phyloP scores from a whole-genome alignment of 1,140 invertebrate genomes.

The Phortica variegata region DNA sequence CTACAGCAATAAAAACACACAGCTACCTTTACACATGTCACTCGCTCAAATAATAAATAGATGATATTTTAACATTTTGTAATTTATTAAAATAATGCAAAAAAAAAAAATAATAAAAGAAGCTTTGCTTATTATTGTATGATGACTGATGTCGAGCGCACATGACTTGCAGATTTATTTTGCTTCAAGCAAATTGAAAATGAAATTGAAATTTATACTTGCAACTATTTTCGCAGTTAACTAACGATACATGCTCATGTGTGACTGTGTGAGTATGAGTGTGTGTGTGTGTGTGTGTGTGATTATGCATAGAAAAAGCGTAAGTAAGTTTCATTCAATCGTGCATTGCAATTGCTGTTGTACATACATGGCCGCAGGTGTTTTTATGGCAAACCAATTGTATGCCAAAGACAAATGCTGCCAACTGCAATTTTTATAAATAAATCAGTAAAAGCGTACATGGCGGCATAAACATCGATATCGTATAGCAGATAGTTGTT shows the following conservation, averaged over 20 bases:
- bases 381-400: constrained; percentile 42
- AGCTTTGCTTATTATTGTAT: constrained; percentile 15
- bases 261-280: too few species aligned
- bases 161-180: constrained; percentile 28
- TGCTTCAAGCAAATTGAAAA: constrained; percentile 17
- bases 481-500: constrained; percentile 48
- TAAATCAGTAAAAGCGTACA: constrained; percentile 43
- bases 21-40: constrained; percentile 8
- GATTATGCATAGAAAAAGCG: constrained; percentile 19
- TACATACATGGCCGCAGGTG: constrained; percentile 33
- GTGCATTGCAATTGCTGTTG: constrained; percentile 7
- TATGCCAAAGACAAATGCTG: too few species aligned
- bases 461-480: constrained; percentile 54
- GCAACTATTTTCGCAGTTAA: too few species aligned
- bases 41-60: constrained; percentile 24
- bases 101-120: constrained; percentile 18
- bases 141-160: constrained; percentile 7
- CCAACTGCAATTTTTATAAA: too few species aligned
- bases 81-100: constrained; percentile 51
- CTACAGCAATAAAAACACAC: constrained; percentile 41
- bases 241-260: too few species aligned
- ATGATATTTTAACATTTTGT: not conserved
- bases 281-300: too few species aligned
- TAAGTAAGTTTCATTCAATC: constrained; percentile 6
- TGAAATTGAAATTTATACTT: constrained; percentile 40